These are phyloP conservation scores for Neodiprion fabricii DNA, from an alignment of 1,140 invertebrate species.

Conservation along the genomic window DNA sequence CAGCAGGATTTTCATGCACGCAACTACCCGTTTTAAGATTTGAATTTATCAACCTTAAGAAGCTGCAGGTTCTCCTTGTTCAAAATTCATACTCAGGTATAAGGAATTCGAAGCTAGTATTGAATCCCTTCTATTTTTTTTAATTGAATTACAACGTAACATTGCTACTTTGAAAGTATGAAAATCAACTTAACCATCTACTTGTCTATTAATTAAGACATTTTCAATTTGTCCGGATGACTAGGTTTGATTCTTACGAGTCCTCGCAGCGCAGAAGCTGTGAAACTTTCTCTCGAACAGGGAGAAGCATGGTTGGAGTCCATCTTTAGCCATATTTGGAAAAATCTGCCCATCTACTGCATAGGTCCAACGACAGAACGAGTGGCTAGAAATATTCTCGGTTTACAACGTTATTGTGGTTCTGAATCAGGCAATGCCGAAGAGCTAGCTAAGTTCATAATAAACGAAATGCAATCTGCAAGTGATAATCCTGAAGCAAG, in stretches of 20 bases:
- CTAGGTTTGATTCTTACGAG: slow-evolving; percentile 56
- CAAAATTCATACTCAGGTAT: slow-evolving; percentile 49
- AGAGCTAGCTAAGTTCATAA: slow-evolving; percentile 47
- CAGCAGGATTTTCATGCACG: slow-evolving; percentile 47
- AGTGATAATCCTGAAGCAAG: slow-evolving; percentile 21
- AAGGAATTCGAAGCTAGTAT: slow-evolving; percentile 10
- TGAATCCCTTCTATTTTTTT: slow-evolving; percentile 12
- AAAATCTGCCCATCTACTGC: slow-evolving; percentile 45
- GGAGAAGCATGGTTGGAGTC: slow-evolving; percentile 24
- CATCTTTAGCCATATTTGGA: slow-evolving; percentile 39
- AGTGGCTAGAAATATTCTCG: slow-evolving; percentile 38
- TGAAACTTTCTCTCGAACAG: slow-evolving; percentile 29
- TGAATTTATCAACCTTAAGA: slow-evolving; percentile 45
- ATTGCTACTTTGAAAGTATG: not conserved
- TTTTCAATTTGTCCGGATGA: slow-evolving; percentile 10
- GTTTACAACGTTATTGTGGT: slow-evolving; percentile 45
- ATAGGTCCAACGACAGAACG: slow-evolving; percentile 51
- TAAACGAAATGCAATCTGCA: slow-evolving; percentile 22
- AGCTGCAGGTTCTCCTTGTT: slow-evolving; percentile 38
- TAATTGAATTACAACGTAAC: not conserved
- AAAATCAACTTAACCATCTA: not conserved
- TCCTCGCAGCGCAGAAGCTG: slow-evolving; percentile 49
- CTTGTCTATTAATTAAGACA: slow-evolving; percentile 6
- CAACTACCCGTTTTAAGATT: slow-evolving; percentile 48
- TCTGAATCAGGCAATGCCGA: slow-evolving; percentile 50